Base-by-base conservation (phyloP, 2,888 invertebrate species). In the Trachelus iudaicus region DNA sequence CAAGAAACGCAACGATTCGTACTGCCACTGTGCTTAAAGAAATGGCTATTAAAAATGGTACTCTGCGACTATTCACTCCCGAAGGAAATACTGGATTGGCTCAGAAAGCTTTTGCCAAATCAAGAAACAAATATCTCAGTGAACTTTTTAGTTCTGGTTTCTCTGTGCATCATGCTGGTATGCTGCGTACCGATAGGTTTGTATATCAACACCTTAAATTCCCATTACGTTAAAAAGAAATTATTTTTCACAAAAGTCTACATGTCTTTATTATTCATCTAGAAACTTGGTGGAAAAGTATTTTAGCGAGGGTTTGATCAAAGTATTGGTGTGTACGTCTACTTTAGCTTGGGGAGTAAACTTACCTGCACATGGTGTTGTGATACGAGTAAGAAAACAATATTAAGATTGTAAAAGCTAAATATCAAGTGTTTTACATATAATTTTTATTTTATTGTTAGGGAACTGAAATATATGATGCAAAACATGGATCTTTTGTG, bases 261-360 rank as follows among this genome's bases (percentile, higher is more conserved):
- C 6, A 56, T 23, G 3, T 35, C 74, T 77, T 76, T 73, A 3
- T 56, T 56, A 56, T 56, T 56, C 23, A 23, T 56, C 56, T 87
- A 95, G 95, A 83, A 94, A 95, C 87, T 92, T 97, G 92, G 96
- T 97, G 0, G 99, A 99, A 91, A 96, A 96, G 90, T 96, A 96
- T 87, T 99, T 99, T 90, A 92, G 95, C 0, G 96, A 96, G 78
- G 99, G 99, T 0, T 94, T 95, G 82, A 95, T 98, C 80, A 97
- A 96, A 89, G 98, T 97, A 0, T 92, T 99, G 2, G 97, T 98
- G 12, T 99, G 99, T 90, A 99, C 99, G 0, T 97, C 99, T 0
- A 99, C 99, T 0, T 93, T 99, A 40, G 99, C 99, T 35, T 99
- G 99, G 99, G 99, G 99, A 85, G 99, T 99, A 9, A 99, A 99